Percentiles rank a stretch among this genome's conserved stretches.
These are phyloP conservation scores for Chrysolina oricalcia DNA, from an alignment of 2,888 invertebrate genomes.

Conservation along the genomic window DNA sequence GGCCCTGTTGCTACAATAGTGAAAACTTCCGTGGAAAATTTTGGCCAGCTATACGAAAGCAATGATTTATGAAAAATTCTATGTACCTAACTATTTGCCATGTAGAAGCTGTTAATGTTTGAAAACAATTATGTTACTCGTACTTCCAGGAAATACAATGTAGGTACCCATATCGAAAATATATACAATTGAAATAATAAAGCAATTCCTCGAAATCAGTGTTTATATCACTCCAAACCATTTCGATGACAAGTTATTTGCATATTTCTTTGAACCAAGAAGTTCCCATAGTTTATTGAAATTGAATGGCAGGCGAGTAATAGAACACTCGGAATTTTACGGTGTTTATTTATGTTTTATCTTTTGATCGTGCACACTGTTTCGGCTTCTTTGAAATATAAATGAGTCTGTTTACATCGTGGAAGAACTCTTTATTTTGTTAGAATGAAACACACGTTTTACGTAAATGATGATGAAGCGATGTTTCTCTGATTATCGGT, in stretches of 20 bases:
- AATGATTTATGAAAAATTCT: no score
- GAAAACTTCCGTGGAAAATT: no score
- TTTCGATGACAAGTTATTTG: slow-evolving; percentile 41
- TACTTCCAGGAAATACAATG: neutral
- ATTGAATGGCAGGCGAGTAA: slow-evolving; percentile 45
- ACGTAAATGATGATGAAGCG: neutral
- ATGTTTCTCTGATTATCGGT: neutral
- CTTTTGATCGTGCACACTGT: slow-evolving; percentile 56
- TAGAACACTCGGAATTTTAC: slow-evolving; percentile 52
- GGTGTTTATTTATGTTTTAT: slow-evolving; percentile 58
- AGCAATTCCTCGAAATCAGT: slow-evolving; percentile 31
- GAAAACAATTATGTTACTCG: no score
- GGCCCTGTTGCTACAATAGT: no score
- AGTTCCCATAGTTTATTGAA: slow-evolving; percentile 49
- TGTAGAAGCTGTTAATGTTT: no score
- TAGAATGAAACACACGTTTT: neutral
- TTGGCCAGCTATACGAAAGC: no score
- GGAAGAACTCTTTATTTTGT: slow-evolving; percentile 6
- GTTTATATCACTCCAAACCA: slow-evolving; percentile 34
- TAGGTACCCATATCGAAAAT: neutral
- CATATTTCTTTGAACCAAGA: slow-evolving; percentile 43
- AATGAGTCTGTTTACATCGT: neutral
- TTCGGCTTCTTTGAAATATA: slow-evolving; percentile 43
- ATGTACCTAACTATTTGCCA: no score
- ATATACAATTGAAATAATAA: neutral